phyloP scores from a whole-genome alignment of 2,888 invertebrate genomes.

The Drosophila cracens region DNA sequence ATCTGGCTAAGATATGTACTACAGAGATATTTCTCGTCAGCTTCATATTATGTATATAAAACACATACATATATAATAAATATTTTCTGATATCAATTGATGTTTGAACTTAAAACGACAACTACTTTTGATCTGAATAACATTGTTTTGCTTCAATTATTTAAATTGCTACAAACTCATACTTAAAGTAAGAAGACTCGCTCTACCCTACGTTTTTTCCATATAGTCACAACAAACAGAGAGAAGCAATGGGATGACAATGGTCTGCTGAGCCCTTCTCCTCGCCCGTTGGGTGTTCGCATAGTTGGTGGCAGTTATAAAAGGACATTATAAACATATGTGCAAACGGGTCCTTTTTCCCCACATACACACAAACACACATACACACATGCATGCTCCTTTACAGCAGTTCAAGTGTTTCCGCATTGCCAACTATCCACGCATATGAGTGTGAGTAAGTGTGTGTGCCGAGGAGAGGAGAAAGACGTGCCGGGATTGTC shows the following conservation, averaged over 20 bases:
- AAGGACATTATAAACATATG: slow-evolving; percentile 78
- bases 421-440: slow-evolving; percentile 44
- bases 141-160: background rate
- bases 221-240: slow-evolving; percentile 19
- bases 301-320: slow-evolving; percentile 68
- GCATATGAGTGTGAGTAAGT: slow-evolving; percentile 18
- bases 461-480: background rate
- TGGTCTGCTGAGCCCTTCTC: slow-evolving; percentile 6
- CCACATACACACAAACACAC: no score
- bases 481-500: background rate
- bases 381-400: background rate
- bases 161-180: background rate
- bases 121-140: background rate
- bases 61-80: background rate
- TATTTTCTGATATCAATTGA: background rate
- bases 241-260: slow-evolving; percentile 32
- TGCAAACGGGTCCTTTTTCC: slow-evolving; percentile 38
- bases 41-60: background rate
- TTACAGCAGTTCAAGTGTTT: slow-evolving; percentile 57
- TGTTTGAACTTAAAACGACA: background rate
- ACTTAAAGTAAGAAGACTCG: background rate
- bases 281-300: slow-evolving; percentile 15
- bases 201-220: slow-evolving; percentile 21
- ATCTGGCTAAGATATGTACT: background rate
- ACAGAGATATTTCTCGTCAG: background rate